Base-by-base conservation (phyloP, 2,888 invertebrate genomes). In the Drosophila stalkeri region DNA sequence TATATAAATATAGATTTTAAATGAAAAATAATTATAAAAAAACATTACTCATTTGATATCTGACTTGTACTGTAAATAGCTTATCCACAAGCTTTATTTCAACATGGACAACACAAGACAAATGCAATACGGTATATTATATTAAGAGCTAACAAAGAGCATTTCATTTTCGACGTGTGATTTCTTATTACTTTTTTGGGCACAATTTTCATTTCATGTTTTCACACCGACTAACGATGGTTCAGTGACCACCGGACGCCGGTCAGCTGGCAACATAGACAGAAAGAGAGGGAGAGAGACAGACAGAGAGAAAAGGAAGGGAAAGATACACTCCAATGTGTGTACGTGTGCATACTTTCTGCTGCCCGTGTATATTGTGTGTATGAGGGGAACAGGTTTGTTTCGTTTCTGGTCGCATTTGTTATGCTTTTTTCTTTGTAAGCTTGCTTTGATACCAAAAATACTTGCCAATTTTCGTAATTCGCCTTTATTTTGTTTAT, bases 381-480 rank as follows among this genome's bases (percentile, higher is more conserved):
- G 16, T 23, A n/a, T 11, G 20, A 16, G 57, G 52, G 14, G 54
- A 73, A 85, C 85, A 72, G 84, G 87, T 85, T 87, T 82, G 39
- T 57, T 54, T 52, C 62, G 54, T 64, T 74, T 52, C 75, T 77
- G 67, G 75, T 61, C 77, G 82, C 84, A 82, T 84, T 84, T 82
- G 85, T 86, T 80, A 84, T 80, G 87, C 72, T 82, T 86, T 80
- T 80, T 84, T 83, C 59, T 74, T 74, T 55, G 59, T n/a, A n/a
- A 35, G 31, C 57, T 66, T 20, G 31, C 39, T 61, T 63, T 64
- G 49, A 55, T 60, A 52, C 61, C 64, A 79, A 81, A 79, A 81
- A 79, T 73, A 57, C 52, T 64, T 51, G 71, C 67, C 78, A 78
- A 80, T 78, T 83, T 82, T 80, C 66, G 72, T 62, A 55, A 72